These are phyloP conservation scores for Ctenodactylus gundi DNA, from an alignment of 2,113 vertebrate genomes.

Conservation along the genomic window DNA sequence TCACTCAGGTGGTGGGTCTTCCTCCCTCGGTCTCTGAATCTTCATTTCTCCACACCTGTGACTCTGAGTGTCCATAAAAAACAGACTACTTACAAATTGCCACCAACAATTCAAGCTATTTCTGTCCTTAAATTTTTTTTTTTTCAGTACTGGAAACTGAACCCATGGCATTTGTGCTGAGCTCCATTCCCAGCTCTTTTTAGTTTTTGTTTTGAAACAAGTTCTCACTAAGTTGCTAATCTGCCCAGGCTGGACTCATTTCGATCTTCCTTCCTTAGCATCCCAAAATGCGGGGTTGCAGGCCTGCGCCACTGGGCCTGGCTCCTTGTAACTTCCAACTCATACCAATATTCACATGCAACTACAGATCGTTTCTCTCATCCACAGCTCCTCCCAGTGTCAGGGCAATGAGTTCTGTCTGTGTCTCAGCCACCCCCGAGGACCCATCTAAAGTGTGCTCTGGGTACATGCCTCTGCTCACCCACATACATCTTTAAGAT, in stretches of 20 bases:
- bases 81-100: neutral
- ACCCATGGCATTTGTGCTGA: no score
- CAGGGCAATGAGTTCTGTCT: neutral
- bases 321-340: neutral
- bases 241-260: no score
- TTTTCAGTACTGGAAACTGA: no score
- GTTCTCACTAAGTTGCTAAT: no score
- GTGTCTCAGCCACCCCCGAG: neutral
- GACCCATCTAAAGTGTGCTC: neutral
- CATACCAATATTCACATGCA: neutral
- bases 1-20: no score
- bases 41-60: neutral
- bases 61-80: rapidly evolving
- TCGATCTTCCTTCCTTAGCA: no score
- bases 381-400: neutral
- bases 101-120: neutral
- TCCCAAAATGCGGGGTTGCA: no score
- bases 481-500: neutral
- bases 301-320: no score
- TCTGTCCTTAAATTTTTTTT: no score
- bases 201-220: no score
- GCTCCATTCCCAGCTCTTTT: no score
- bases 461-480: neutral
- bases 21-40: neutral
- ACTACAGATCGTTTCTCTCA: neutral